Conservation (phyloP, 1,140 invertebrate genomes). For the Lepidurus apus region DNA sequence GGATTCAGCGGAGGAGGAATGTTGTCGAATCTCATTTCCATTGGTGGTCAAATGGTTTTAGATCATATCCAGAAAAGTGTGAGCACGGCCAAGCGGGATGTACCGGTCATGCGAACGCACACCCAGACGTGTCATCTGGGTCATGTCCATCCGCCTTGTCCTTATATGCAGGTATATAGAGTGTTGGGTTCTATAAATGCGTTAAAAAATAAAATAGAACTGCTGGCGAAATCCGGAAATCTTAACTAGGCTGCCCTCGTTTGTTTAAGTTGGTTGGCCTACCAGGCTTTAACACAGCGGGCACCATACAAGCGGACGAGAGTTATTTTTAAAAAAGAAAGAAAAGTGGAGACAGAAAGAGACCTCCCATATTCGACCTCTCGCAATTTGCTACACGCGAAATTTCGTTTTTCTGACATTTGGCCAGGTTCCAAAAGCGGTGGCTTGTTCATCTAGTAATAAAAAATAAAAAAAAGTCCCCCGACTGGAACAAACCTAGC, state of each 20-base stretch:
- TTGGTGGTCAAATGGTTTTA: neutral
- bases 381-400: neutral
- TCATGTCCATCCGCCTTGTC: neutral
- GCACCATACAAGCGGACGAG: neutral
- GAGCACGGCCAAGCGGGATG: neutral
- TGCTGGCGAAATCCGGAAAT: no score
- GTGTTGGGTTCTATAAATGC: neutral
- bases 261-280: neutral
- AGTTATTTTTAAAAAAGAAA: conserved; percentile 20
- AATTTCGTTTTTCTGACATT: neutral
- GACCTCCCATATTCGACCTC: conserved; percentile 1
- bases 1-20: neutral
- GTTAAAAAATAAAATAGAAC: no score
- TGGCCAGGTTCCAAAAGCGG: neutral
- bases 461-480: no score
- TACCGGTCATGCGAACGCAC: neutral
- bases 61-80: neutral
- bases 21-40: neutral
- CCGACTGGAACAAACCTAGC: neutral
- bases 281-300: neutral
- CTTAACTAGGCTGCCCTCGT: neutral
- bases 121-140: neutral
- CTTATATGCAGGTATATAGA: conserved; percentile 8
- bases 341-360: neutral
- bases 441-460: no score